These are phyloP conservation scores for Solea solea DNA, from an alignment of 2,113 vertebrate genomes.

Conservation along the genomic window DNA sequence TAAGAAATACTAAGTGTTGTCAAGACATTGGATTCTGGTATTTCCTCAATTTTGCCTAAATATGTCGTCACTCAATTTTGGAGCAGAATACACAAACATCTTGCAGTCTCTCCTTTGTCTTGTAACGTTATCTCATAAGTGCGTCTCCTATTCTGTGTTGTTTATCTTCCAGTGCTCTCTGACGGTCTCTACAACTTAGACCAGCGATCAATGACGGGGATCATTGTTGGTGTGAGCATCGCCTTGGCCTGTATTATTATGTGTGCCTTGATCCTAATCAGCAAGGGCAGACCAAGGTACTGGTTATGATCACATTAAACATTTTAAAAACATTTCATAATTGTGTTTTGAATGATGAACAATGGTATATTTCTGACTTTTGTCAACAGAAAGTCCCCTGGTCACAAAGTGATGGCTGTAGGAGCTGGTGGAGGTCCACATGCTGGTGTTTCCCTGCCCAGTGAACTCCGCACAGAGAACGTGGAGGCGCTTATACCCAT, in stretches of 20 bases:
- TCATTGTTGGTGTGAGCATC: slow-evolving; percentile 93
- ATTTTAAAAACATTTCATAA: not conserved
- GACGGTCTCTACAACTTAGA: slow-evolving; percentile 90
- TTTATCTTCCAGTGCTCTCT: slow-evolving; percentile 81
- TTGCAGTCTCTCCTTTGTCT: too few relatives aligned
- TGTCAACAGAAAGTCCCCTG: slow-evolving; percentile 85
- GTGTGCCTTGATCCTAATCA: slow-evolving; percentile 93
- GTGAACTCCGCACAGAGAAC: slow-evolving; percentile 77
- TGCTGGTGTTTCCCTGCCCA: slow-evolving; percentile 65
- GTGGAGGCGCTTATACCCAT: slow-evolving; percentile 84
- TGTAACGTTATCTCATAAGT: too few relatives aligned
- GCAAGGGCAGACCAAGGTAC: slow-evolving; percentile 90
- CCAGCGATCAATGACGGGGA: slow-evolving; percentile 93
- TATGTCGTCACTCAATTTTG: too few relatives aligned
- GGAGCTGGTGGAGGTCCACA: slow-evolving; percentile 73
- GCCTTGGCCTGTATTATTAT: slow-evolving; percentile 93
- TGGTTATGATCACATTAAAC: not conserved
- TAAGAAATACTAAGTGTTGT: too few relatives aligned
- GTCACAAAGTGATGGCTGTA: slow-evolving; percentile 83
- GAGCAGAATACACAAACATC: too few relatives aligned
- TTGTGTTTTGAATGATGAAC: not conserved
- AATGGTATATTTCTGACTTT: not conserved
- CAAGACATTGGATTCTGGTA: too few relatives aligned
- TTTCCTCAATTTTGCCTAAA: too few relatives aligned
- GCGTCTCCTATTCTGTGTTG: not conserved